These are phyloP conservation scores for Melanostigma gelatinosum DNA, from an alignment of 2,113 vertebrate genomes.

Conservation along the genomic window DNA sequence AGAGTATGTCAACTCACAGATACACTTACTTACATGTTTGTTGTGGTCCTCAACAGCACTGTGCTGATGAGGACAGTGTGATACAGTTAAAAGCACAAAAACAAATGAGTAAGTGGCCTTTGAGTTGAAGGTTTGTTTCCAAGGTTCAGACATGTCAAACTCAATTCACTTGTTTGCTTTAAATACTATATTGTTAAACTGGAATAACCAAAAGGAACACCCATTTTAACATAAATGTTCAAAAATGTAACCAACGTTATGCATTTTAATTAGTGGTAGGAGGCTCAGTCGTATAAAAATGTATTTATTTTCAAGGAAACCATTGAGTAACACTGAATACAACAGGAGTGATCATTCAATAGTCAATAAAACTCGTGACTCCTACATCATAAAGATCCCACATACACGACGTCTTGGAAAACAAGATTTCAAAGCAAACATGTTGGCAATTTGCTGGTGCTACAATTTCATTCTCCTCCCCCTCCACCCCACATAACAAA, in stretches of 20 bases:
- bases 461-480: conserved; percentile 49
- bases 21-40: neutral
- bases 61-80: neutral
- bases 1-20: neutral
- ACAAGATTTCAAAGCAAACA: conserved; percentile 73
- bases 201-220: neutral
- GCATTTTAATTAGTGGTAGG: neutral
- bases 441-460: conserved; percentile 81
- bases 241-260: neutral
- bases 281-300: conserved; percentile 73
- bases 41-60: neutral
- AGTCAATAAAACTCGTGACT: conserved; percentile 75
- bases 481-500: conserved; percentile 56
- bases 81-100: too few relatives aligned
- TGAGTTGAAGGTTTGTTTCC: neutral
- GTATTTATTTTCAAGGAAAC: conserved; percentile 81
- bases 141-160: neutral
- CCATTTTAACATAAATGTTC: too few relatives aligned
- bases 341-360: conserved; percentile 81
- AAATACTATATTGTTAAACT: neutral
- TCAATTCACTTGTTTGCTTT: neutral
- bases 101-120: neutral
- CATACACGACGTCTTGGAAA: conserved; percentile 73
- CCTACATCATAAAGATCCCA: conserved; percentile 74
- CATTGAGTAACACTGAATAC: conserved; percentile 82